Evolutionary conservation across 2,797 vertebrate genomes (phyloP), one percentile per base, ranked within the genome.

Genomic region (Thalassophryne amazonica): DNA sequence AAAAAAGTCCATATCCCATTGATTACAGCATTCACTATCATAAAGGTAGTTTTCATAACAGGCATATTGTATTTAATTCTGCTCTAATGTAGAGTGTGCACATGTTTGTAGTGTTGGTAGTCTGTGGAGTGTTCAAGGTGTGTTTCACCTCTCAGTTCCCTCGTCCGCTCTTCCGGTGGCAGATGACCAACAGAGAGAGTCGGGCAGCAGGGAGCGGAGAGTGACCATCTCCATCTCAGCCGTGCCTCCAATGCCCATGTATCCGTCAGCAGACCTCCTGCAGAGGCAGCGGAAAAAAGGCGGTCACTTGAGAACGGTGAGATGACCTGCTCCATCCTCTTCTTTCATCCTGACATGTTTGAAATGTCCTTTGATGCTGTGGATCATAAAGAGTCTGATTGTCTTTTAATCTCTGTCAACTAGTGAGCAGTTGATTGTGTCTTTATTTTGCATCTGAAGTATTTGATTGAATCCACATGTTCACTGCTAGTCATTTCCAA

Each of bases 201-300:
- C 83, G 1, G 89, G 89, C 69, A 92, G 87, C 71, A 87, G 89
- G 57, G 93, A 95, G 71, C 86, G 85, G 10, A 89, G 90, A 68
- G 86, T 91, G 3, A 90, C 89, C 68, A 90, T 88, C 50, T 85
- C 91, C 1, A 75, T 91, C 28, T 79, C 90, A 0, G 83, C 90
- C 22, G 85, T 91, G 56, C 93, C 94, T 6, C 92, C 93, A 0
- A 89, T 93, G 84, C 93, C 92, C 25, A 57, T 87, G 54, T 90
- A 90, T 58, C 93, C 93, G 22, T 86, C 92, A 40, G 77, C 88
- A 53, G 61, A 83, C 68, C 72, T 69, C 56, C 65, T 73, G 69
- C 89, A 83, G 66, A 88, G 75, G 43, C 85, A 84, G 1, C 80
- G 87, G 2, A 78, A 80, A 46, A 92, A 91, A 54, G 85, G 86